Base-by-base conservation (phyloP, 2,888 invertebrate species). In the Lepidochrysops patricia region DNA sequence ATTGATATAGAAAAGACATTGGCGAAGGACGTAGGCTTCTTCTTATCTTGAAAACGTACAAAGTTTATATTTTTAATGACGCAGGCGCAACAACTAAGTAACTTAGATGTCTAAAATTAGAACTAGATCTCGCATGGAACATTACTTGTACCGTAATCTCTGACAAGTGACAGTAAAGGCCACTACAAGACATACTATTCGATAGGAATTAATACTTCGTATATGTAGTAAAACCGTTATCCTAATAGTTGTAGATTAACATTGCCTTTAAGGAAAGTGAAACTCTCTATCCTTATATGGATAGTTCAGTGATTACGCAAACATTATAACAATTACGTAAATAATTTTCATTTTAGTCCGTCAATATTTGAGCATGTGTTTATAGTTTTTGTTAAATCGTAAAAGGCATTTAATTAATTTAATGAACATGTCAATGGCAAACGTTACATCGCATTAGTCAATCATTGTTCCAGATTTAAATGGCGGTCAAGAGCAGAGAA, bases 371-470 rank as follows among this genome's bases (percentile, higher is more conserved):
- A 43, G 43, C 43, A 43, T 19, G 43, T 43, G 43, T 43, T 43
- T 19, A 19, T 9, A 23, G 19, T 43, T n/a, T n/a, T n/a, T n/a
- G n/a, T n/a, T n/a, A n/a, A 43, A 43, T 23, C 43, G 9, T 43
- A 58, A 62, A 58, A 58, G 60, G 52, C 35, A 60, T 61, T 60
- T 62, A 43, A 43, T 43, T 43, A 43, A 13, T 43, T 19, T 43
- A 43, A 43, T 43, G 19, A 19, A 9, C 9, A 43, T 9, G 19
- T 1, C 43, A 43, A 43, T 9, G 19, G 4, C 43, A 43, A 43
- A 43, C 12, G 43, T 43, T 43, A 43, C 43, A 23, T 43, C 43
- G 43, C 12, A 37, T 37, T 43, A 19, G 43, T 23, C 9, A 43
- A 43, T 19, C 23, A 43, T 43, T 43, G 43, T 43, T 43, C 43